Percentiles rank a stretch among this genome's conserved stretches.
Conservation (phyloP, 2,797 vertebrate species). For the Diplodus puntazzo region DNA sequence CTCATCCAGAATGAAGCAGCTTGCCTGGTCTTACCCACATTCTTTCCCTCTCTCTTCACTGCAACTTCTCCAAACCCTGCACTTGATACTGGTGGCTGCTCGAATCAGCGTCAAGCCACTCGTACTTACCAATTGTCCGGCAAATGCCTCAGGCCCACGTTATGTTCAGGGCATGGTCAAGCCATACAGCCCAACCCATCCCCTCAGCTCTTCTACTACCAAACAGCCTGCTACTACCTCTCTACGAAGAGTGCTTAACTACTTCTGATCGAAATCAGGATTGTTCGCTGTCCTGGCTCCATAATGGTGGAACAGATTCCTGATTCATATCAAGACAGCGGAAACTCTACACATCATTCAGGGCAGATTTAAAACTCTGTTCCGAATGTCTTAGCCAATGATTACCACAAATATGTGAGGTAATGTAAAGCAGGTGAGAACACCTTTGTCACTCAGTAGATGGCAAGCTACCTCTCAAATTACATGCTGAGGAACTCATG, state of each 20-base stretch:
- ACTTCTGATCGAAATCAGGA: not conserved
- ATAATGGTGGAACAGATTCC: not conserved
- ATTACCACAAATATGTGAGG: not conserved
- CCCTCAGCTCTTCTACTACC: not conserved
- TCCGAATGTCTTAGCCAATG: not conserved
- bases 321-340: not conserved
- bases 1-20: not conserved
- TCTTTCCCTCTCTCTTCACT: not conserved
- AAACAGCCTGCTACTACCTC: not conserved
- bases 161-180: not conserved
- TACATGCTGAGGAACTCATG: not conserved
- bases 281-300: not conserved
- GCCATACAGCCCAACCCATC: not conserved
- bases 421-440: not conserved
- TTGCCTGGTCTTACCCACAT: not conserved
- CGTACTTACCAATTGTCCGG: not conserved
- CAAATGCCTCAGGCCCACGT: not conserved
- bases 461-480: not conserved
- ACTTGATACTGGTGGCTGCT: not conserved
- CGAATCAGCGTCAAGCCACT: not conserved
- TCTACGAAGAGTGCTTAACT: not conserved
- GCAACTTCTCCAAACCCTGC: not conserved
- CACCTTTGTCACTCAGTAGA: not conserved
- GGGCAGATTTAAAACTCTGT: not conserved
- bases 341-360: not conserved